Percentiles rank a stretch among this genome's conserved stretches.
phyloP scores from a whole-genome alignment of 2,113 vertebrate species.

The Chloebia gouldiae region DNA sequence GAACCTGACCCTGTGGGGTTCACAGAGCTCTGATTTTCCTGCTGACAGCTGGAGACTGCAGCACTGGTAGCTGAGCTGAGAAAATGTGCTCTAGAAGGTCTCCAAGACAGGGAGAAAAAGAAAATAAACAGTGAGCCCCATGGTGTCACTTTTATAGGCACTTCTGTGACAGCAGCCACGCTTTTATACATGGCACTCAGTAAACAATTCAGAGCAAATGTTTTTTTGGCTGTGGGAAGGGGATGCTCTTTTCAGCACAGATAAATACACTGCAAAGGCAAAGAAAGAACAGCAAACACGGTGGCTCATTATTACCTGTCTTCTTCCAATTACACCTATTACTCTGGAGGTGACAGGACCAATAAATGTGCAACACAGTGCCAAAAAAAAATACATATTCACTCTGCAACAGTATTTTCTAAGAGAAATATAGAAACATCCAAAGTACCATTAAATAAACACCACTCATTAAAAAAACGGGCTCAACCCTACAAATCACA shows the following conservation, averaged over 20 bases:
- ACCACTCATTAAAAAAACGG: not conserved
- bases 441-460: not conserved
- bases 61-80: not conserved
- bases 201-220: conserved; percentile 21
- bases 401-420: not conserved
- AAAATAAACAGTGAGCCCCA: conserved; percentile 26
- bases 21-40: not conserved
- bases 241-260: conserved; percentile 26
- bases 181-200: not conserved
- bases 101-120: not conserved
- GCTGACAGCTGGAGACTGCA: conserved; percentile 30
- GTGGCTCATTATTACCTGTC: not conserved
- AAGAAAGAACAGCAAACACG: not conserved
- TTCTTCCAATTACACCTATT: not conserved
- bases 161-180: conserved; percentile 8
- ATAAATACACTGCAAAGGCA: not conserved
- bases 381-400: not conserved
- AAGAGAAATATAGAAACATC: not conserved
- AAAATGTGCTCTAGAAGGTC: conserved; percentile 20
- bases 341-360: not conserved
- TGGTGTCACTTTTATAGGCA: not conserved
- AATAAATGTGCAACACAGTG: not conserved
- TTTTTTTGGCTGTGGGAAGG: not conserved
- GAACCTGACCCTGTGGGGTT: not conserved
- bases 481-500: not conserved